A percentile compares a stretch with the other conserved stretches of the same genome.
These are phyloP conservation scores for Conopomorpha cramerella DNA, from an alignment of 1,140 invertebrate species.

Conservation along the genomic window DNA sequence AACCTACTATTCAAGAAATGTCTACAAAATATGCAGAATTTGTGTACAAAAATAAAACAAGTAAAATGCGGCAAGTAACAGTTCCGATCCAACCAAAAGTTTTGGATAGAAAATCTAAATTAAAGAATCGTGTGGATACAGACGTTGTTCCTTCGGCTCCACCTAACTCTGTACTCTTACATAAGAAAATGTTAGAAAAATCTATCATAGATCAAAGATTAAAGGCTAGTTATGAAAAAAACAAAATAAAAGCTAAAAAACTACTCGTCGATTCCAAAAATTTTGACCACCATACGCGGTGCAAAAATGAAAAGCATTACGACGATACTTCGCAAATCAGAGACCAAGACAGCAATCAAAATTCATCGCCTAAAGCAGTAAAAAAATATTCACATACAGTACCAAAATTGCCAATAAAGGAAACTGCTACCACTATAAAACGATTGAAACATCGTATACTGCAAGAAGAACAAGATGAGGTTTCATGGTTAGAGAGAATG, in stretches of 20 bases:
- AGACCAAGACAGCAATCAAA: slow-evolving; percentile 18
- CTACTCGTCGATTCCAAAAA: slow-evolving; percentile 38
- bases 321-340: slow-evolving; percentile 21
- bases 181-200: slow-evolving; percentile 40
- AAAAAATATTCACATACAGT: slow-evolving; percentile 9
- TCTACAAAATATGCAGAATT: slow-evolving; percentile 34
- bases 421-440: slow-evolving; percentile 50
- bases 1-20: slow-evolving; percentile 44
- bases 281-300: too few relatives aligned
- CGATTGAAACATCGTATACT: slow-evolving; percentile 48
- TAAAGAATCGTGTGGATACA: too few relatives aligned
- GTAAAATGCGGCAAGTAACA: slow-evolving; percentile 32
- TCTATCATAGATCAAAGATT: slow-evolving; percentile 33
- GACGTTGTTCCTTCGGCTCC: slow-evolving; percentile 18
- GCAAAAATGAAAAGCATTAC: slow-evolving; percentile 21
- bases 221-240: slow-evolving; percentile 32
- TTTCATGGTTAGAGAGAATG: slow-evolving; percentile 54
- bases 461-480: slow-evolving; percentile 53
- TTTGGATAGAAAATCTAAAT: too few relatives aligned
- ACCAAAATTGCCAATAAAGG: slow-evolving; percentile 30
- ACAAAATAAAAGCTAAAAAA: slow-evolving; percentile 44
- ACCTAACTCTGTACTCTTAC: slow-evolving; percentile 25
- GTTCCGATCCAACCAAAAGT: slow-evolving; percentile 36
- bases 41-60: slow-evolving; percentile 31
- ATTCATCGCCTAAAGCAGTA: slow-evolving; percentile 12